Conservation (phyloP, 2,888 invertebrate species). For the Leptinotarsa haldemani region DNA sequence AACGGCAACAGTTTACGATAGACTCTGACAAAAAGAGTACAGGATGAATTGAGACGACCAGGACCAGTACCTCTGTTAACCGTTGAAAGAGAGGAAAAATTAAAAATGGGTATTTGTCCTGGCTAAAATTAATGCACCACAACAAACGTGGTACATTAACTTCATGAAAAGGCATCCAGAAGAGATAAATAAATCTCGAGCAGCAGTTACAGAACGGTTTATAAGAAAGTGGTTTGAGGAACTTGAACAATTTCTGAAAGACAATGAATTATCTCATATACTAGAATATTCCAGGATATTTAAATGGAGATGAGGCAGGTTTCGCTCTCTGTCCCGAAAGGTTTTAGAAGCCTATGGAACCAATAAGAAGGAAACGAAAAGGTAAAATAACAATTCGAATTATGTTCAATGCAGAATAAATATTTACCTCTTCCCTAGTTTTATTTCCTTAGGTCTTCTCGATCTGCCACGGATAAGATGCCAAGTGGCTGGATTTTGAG, state of each 20-base stretch:
- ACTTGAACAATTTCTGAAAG: too few relatives aligned
- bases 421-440: constrained; percentile 24
- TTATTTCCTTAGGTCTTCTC: constrained; percentile 40
- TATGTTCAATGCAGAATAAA: constrained; percentile 38
- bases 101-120: constrained; percentile 47
- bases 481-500: constrained; percentile 44
- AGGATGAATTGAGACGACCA: not conserved
- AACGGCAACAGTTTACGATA: not conserved
- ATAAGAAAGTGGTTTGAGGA: too few relatives aligned
- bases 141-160: too few relatives aligned
- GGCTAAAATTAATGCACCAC: constrained; percentile 42
- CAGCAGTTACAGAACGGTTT: too few relatives aligned
- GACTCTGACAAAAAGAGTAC: not conserved
- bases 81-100: constrained; percentile 49
- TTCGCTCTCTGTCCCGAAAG: constrained; percentile 52
- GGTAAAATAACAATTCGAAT: constrained; percentile 42
- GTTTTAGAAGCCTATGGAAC: constrained; percentile 30
- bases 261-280: not conserved
- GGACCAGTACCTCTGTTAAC: constrained; percentile 25
- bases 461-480: constrained; percentile 32
- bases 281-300: constrained; percentile 52
- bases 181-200: too few relatives aligned
- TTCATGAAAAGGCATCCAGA: too few relatives aligned
- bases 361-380: constrained; percentile 40
- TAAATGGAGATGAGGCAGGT: constrained; percentile 58